Base-by-base conservation (phyloP, 2,113 vertebrate species). In the Vicugna pacos region DNA sequence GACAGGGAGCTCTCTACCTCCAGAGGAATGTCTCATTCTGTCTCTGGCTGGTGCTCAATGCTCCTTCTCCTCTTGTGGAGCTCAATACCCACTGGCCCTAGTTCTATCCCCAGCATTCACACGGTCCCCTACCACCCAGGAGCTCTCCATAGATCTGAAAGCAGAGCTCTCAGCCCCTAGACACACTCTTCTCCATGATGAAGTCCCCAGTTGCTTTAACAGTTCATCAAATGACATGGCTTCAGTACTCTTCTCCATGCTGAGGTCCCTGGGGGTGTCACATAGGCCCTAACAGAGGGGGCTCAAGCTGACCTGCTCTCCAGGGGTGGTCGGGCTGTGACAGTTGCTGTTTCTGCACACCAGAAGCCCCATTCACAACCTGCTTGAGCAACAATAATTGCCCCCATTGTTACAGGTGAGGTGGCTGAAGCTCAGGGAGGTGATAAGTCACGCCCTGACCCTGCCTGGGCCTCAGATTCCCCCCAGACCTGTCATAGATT, bases 231-330 rank as follows among this genome's bases (percentile, higher is more conserved):
- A 46, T 64, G 67, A 92, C 54, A 17, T 13, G 22, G 8, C 42
- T 80, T 91, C 81, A 64, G 42, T 30, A 9, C 15, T 79, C 16
- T 38, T 81, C 26, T 58, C 67, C 89, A 35, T 2, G 30, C 58
- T 20, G 54, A 89, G 67, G 84, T 54, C 84, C 69, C 67, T 50
- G 46, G 15, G 50, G 85, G 14, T 80, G 56, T 95, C 97, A 88
- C 38, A 1, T 6, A 16, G 62, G 54, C 26, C 52, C 65, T 46
- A 6, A 48, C 48, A n/a, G 38, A 70, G 3, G 15, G 12, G 48
- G 14, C 7, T 46, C 46, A 15, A 54, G 30, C 52, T 32, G 38
- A 35, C 32, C 65, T 2, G 0, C 30, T 35, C 30, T 69, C 15
- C 72, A 54, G n/a, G 22, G 15, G 16, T 20, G 7, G 32, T 26